A percentile compares a stretch with the other conserved stretches of the same genome.
Conservation (phyloP, 2,888 invertebrate species). For the Drosophila niveifrons region DNA sequence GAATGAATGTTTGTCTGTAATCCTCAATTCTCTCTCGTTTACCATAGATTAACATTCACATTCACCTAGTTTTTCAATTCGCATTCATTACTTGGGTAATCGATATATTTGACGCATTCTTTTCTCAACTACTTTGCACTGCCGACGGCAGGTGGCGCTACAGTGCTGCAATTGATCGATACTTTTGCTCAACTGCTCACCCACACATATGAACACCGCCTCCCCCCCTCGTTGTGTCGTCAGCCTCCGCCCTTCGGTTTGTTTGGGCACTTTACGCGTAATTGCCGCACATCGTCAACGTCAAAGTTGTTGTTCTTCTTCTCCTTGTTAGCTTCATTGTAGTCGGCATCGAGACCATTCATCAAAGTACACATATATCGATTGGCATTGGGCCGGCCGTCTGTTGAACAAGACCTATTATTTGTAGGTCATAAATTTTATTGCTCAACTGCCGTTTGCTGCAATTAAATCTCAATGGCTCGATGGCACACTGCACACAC, state of each 20-base stretch:
- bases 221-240: background rate
- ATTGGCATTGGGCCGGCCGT: conserved; percentile 51
- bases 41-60: too few relatives aligned
- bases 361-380: conserved; percentile 63
- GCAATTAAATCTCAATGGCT: conserved; percentile 84
- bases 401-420: conserved; percentile 79
- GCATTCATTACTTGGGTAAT: conserved; percentile 25
- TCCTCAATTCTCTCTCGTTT: too few relatives aligned
- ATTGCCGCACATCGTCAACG: conserved; percentile 70
- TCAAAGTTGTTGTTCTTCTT: conserved; percentile 13
- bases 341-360: conserved; percentile 57
- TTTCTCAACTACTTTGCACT: conserved; percentile 3
- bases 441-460: conserved; percentile 83
- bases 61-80: background rate
- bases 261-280: conserved; percentile 70
- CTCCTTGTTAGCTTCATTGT: conserved; percentile 9
- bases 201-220: conserved; percentile 29
- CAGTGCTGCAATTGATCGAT: conserved; percentile 30
- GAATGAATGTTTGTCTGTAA: too few relatives aligned
- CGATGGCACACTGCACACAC: conserved; percentile 15
- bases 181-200: conserved; percentile 29
- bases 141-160: conserved; percentile 53
- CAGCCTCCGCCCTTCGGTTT: conserved; percentile 28
- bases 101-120: conserved; percentile 34
- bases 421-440: conserved; percentile 85